Conservation (phyloP, 2,113 vertebrate genomes). For the Bos indicus region DNA sequence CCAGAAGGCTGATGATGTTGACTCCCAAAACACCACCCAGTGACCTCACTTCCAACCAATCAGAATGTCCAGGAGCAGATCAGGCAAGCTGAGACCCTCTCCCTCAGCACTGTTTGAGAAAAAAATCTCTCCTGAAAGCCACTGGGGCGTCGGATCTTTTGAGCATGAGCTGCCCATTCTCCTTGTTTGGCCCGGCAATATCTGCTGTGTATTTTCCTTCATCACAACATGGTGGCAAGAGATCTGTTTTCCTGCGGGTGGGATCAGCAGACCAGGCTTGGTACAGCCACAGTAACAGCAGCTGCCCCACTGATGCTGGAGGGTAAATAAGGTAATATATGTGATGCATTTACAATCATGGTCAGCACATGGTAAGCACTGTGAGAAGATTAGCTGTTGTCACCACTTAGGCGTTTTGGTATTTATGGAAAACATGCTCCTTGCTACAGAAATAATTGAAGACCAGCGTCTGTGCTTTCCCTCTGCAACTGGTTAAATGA, state of each 20-base stretch:
- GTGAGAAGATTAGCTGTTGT: accelerated
- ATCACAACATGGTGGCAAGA: not conserved
- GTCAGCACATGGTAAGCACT: accelerated
- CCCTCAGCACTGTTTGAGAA: not conserved
- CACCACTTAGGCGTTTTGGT: accelerated
- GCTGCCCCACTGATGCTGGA: not conserved
- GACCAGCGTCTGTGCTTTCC: not conserved
- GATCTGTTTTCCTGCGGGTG: not conserved
- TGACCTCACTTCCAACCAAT: not conserved
- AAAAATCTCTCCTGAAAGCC: not conserved
- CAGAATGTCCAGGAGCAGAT: not conserved
- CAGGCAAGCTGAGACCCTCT: not conserved
- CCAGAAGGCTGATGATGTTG: not conserved
- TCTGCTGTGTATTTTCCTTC: not conserved
- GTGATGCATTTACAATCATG: accelerated
- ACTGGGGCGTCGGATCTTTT: not conserved
- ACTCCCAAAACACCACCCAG: not conserved
- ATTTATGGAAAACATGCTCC: not conserved
- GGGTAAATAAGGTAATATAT: not conserved
- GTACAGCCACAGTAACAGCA: not conserved
- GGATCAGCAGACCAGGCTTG: not conserved
- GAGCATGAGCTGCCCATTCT: not conserved
- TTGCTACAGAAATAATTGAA: not conserved
- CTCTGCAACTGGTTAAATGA: no score
- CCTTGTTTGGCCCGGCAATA: not conserved